These are phyloP conservation scores for Volucella zonaria DNA, from an alignment of 2,888 invertebrate genomes.

Conservation along the genomic window DNA sequence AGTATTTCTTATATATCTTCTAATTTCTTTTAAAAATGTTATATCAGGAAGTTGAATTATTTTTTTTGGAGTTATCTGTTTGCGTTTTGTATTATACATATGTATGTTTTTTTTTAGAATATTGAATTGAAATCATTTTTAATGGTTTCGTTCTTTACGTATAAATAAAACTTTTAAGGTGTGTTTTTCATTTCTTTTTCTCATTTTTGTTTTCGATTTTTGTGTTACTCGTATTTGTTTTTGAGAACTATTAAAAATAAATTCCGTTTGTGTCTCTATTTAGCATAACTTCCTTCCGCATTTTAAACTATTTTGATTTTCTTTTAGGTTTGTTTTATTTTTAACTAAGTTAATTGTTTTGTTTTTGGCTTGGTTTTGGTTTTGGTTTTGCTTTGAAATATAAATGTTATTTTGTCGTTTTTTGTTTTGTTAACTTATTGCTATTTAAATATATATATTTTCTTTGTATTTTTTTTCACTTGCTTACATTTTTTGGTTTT, in stretches of 20 bases:
- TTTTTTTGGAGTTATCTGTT: constrained; percentile 45
- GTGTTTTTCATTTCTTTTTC: constrained; percentile 29
- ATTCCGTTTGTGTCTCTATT: constrained; percentile 67
- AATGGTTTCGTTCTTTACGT: constrained; percentile 47
- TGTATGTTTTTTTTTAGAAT: constrained; percentile 49
- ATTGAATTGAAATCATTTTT: constrained; percentile 60
- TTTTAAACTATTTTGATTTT: constrained; percentile 69
- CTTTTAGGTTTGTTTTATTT: constrained; percentile 47
- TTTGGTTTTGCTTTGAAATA: constrained; percentile 41
- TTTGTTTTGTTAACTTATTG: constrained; percentile 75
- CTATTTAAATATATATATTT: constrained; percentile 73
- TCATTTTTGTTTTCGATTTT: constrained; percentile 7
- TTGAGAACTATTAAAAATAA: constrained; percentile 68
- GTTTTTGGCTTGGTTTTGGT: constrained; percentile 28
- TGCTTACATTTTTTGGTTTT: constrained; percentile 60
- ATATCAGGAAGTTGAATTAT: constrained; percentile 44
- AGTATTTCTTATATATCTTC: constrained; percentile 39
- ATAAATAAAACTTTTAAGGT: constrained; percentile 50
- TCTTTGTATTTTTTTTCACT: constrained; percentile 48
- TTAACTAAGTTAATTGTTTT: constrained; percentile 48
- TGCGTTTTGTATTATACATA: constrained; percentile 31
- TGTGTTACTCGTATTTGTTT: neutral
- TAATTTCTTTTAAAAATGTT: constrained; percentile 29
- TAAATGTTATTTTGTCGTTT: constrained; percentile 66
- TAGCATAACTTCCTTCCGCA: constrained; percentile 54